Evolutionary conservation across 2,888 invertebrate genomes (phyloP).

Genomic region (Atherix ibis): DNA sequence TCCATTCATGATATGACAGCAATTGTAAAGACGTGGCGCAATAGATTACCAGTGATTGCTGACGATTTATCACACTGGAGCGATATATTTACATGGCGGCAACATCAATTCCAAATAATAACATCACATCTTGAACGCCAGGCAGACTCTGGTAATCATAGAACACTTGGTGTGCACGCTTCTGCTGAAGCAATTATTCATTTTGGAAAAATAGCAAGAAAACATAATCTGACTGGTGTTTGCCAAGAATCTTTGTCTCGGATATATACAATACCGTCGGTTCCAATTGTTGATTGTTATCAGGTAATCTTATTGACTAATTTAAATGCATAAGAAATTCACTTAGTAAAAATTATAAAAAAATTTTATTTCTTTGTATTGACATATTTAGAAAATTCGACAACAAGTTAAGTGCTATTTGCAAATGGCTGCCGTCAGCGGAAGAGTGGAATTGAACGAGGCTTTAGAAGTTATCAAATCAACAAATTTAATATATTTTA

Average conservation of each 20-base stretch:
- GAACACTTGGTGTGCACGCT: slow-evolving; percentile 84
- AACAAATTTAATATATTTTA: slow-evolving; percentile 88
- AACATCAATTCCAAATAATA: slow-evolving; percentile 92
- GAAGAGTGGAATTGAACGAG: slow-evolving; percentile 76
- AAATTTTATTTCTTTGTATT: slow-evolving; percentile 3
- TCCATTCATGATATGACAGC: slow-evolving; percentile 96
- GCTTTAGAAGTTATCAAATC: slow-evolving; percentile 91
- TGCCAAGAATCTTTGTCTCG: slow-evolving; percentile 81
- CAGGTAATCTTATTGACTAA: slow-evolving; percentile 20
- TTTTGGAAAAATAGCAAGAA: slow-evolving; percentile 90
- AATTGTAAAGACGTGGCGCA: slow-evolving; percentile 97
- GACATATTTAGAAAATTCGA: slow-evolving; percentile 61
- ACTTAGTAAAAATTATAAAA: not conserved
- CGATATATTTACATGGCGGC: slow-evolving; percentile 94
- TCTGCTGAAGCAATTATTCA: slow-evolving; percentile 70
- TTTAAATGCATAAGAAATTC: not conserved
- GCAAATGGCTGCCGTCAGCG: slow-evolving; percentile 70
- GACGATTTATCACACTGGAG: slow-evolving; percentile 97
- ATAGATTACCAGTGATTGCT: slow-evolving; percentile 86
- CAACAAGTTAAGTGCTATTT: slow-evolving; percentile 95
- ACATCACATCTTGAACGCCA: slow-evolving; percentile 61
- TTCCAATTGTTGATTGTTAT: slow-evolving; percentile 94
- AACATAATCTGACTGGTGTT: slow-evolving; percentile 81
- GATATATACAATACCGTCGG: slow-evolving; percentile 89
- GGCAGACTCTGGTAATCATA: slow-evolving; percentile 46